These are phyloP conservation scores for Coenonympha arcania DNA, from an alignment of 2,888 invertebrate species.

Conservation along the genomic window DNA sequence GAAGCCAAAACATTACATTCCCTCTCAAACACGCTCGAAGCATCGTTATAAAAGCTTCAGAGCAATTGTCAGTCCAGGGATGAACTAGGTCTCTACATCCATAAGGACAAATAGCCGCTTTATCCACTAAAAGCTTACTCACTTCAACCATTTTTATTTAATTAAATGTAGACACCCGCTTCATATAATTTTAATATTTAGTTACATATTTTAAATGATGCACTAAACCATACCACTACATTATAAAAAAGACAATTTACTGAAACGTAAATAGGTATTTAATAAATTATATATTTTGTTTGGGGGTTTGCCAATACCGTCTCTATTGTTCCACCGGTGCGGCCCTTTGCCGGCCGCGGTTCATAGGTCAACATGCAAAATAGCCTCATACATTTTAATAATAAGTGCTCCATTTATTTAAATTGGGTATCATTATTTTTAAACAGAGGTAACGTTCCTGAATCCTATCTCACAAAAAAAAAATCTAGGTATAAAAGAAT, in stretches of 20 bases:
- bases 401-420: conserved; percentile 16
- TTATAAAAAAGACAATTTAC: conserved; percentile 7
- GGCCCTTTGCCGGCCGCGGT: too few species aligned
- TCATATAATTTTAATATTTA: conserved; percentile 6
- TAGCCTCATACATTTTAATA: conserved; percentile 22
- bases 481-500: too few species aligned
- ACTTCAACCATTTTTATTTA: conserved; percentile 62
- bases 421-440: too few species aligned
- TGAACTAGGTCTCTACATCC: conserved; percentile 50
- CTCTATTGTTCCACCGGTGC: conserved; percentile 16
- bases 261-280: conserved; percentile 2
- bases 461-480: too few species aligned
- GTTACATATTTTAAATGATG: not conserved
- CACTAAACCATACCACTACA: not conserved
- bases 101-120: conserved; percentile 29
- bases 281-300: not conserved
- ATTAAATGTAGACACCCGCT: too few species aligned
- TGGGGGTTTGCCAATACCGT: conserved; percentile 37
- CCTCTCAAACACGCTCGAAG: conserved; percentile 40
- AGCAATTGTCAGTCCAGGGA: conserved; percentile 53
- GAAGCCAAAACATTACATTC: conserved; percentile 41
- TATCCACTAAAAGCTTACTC: conserved; percentile 48
- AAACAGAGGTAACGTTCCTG: too few species aligned
- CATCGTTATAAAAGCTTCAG: conserved; percentile 43
- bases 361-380: conserved; percentile 23